These are phyloP conservation scores for Pecten maximus DNA, from an alignment of 2,888 invertebrate genomes.

Conservation along the genomic window DNA sequence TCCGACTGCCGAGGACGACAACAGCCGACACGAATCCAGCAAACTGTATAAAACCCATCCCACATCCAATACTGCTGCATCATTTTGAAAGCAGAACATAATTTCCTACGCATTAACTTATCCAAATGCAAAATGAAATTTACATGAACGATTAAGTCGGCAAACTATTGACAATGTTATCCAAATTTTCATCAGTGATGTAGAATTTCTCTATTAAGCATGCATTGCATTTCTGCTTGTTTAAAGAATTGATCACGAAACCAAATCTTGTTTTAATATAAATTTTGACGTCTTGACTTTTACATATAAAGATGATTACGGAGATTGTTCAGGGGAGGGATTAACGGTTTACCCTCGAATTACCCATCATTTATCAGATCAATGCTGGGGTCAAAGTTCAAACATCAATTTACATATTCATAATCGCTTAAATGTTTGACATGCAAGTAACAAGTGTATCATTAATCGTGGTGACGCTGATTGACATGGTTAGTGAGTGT, in stretches of 20 bases:
- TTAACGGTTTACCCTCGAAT: background rate
- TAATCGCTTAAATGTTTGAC: background rate
- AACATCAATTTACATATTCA: conserved; percentile 22
- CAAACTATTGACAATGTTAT: background rate
- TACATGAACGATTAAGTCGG: background rate
- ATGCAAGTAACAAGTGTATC: background rate
- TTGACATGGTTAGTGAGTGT: background rate
- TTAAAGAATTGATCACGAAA: background rate
- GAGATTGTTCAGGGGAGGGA: background rate
- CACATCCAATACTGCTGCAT: background rate
- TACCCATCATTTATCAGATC: background rate
- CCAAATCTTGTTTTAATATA: conserved; percentile 7
- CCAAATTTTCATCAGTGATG: background rate
- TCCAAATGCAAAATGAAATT: conserved; percentile 16
- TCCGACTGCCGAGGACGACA: background rate
- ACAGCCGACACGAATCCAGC: background rate
- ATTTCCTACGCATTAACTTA: conserved; percentile 2
- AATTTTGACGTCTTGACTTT: background rate
- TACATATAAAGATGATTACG: background rate
- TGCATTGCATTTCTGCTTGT: background rate
- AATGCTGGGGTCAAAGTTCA: background rate
- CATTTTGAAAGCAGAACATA: background rate
- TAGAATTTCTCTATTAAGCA: background rate
- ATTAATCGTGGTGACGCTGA: background rate
- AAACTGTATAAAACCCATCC: background rate